Conservation (phyloP, 1,140 invertebrate genomes). For the Hestina assimilis region DNA sequence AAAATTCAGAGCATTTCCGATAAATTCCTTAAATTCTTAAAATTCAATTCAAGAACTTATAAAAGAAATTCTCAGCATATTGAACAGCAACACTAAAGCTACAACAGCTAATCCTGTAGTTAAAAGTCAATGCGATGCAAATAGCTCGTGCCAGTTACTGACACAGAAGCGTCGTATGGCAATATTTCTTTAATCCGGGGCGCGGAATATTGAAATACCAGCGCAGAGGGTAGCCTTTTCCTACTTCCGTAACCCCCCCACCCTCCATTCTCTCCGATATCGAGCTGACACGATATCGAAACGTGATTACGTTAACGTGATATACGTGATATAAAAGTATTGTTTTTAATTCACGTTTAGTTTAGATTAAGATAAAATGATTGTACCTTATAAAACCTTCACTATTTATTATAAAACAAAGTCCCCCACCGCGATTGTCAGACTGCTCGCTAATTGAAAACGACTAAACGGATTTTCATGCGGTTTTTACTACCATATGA, state of each 20-base stretch:
- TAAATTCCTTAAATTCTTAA: neutral
- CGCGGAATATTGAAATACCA: slow-evolving; percentile 8
- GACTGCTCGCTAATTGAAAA: too few relatives aligned
- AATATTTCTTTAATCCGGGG: slow-evolving; percentile 9
- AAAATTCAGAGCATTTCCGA: too few relatives aligned
- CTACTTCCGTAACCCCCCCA: neutral
- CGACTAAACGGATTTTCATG: too few relatives aligned
- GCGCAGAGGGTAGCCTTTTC: too few relatives aligned
- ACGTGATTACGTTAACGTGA: neutral
- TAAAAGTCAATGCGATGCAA: slow-evolving; percentile 7
- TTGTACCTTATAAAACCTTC: too few relatives aligned
- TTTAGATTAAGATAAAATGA: too few relatives aligned
- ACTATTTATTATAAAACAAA: too few relatives aligned
- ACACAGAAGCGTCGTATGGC: neutral
- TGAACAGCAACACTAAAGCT: neutral
- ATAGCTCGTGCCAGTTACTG: slow-evolving; percentile 1
- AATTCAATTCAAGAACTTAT: neutral
- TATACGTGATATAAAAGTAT: neutral
- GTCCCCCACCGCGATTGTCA: too few relatives aligned
- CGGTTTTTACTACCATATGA: too few relatives aligned
- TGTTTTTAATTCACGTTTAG: neutral
- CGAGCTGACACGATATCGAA: slow-evolving; percentile 5
- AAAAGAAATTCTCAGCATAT: neutral
- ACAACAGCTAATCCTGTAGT: neutral
- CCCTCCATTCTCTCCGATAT: neutral